Evolutionary conservation across 2,797 vertebrate genomes (phyloP), one percentile per base, ranked within the genome.

Genomic region (Oryzias dopingdopingensis): DNA sequence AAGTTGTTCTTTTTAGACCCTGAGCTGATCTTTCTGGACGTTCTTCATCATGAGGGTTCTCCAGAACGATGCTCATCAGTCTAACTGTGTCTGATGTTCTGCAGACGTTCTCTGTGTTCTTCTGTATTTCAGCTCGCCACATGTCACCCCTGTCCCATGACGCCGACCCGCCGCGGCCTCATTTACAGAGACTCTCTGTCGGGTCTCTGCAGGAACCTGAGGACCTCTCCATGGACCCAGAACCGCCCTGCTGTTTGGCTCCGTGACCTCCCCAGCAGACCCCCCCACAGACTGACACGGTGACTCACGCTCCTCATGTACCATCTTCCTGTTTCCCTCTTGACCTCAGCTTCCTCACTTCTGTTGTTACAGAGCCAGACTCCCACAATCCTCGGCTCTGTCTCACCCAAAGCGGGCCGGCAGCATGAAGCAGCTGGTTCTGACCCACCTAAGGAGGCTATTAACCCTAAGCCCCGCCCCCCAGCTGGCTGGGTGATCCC

Each of bases 101-200:
- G 10, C 29, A 8, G 10, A 8, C 8, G 29, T 12, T 32, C 29
- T 10, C 29, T 8, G 29, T 32, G 29, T 32, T 32, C 29, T 32
- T 10, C 8, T 32, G 29, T 56, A 0, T 29, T 29, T 8, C 77
- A 86, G 84, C 14, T 86, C 29, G 79, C 46, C 1, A 84, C 84
- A 0, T 82, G 81, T 61, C 79, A 83, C 20, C 56, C 69, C 61
- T 76, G 69, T 45, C n/a, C 75, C 22, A 4, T 70, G 1, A 52
- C 62, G 6, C 50, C 68, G 1, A 61, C 69, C 2, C 68, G 79
- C 1, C 76, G 64, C 0, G 76, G 80, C 5, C 48, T 76, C 24
- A 29, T 81, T 54, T 84, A 76, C 70, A 74, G 61, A 61, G 80
- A 81, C 42, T 81, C 76, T 44, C 66, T 86, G 24, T 73, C 79